Conservation (phyloP, 2,888 invertebrate species). For the Smittia sp. region DNA sequence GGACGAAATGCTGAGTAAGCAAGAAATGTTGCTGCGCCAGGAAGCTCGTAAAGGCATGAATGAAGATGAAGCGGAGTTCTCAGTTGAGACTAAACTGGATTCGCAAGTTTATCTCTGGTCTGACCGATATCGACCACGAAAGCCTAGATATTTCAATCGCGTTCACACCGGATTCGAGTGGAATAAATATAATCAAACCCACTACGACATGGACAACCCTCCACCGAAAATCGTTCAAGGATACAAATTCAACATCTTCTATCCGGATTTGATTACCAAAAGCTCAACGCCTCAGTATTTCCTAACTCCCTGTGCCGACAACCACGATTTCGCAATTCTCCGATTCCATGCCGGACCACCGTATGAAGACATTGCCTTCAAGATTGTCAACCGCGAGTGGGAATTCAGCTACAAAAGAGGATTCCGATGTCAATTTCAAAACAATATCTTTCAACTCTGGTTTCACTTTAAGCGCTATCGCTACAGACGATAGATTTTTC, state of each 20-base stretch:
- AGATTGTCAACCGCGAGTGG: slow-evolving; percentile 99
- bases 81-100: slow-evolving; percentile 82
- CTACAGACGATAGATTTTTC: slow-evolving; percentile 74
- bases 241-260: slow-evolving; percentile 99
- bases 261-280: slow-evolving; percentile 97
- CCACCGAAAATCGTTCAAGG: slow-evolving; percentile 99
- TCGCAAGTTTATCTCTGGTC: slow-evolving; percentile 71
- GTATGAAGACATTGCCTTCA: slow-evolving; percentile 98
- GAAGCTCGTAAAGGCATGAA: slow-evolving; percentile 83
- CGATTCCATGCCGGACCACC: slow-evolving; percentile 98
- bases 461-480: slow-evolving; percentile 99
- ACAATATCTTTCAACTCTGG: slow-evolving; percentile 99
- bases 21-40: slow-evolving; percentile 67
- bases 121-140: slow-evolving; percentile 42
- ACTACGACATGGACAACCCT: slow-evolving; percentile 99
- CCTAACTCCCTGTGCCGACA: slow-evolving; percentile 86
- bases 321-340: slow-evolving; percentile 90
- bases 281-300: slow-evolving; percentile 89
- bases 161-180: slow-evolving; percentile 98
- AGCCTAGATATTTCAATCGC: slow-evolving; percentile 88
- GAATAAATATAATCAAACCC: slow-evolving; percentile 99
- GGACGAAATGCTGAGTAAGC: slow-evolving; percentile 51
- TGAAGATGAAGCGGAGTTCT: slow-evolving; percentile 85
- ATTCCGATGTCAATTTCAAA: slow-evolving; percentile 98
- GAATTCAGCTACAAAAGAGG: slow-evolving; percentile 98